A percentile compares a stretch with the other conserved stretches of the same genome.
Evolutionary conservation across 2,113 vertebrate species (phyloP).

Genomic region (Pseudolaguvia tuberculata): DNA sequence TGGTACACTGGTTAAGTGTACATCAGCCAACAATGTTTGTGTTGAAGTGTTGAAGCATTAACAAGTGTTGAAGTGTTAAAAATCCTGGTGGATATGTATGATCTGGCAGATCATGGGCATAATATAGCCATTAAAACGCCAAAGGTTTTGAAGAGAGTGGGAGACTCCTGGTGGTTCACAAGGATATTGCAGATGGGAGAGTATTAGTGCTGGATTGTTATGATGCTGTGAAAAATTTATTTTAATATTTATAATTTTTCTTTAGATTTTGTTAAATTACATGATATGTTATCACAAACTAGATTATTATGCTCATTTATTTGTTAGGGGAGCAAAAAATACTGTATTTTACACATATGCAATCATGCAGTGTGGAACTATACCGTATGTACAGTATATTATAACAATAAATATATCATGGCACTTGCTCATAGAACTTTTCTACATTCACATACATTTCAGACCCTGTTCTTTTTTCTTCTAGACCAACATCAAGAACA

Average conservation of each 20-base stretch:
- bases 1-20: no score
- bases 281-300: neutral
- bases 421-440: neutral
- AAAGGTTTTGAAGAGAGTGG: neutral
- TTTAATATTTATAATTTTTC: neutral
- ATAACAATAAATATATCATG: neutral
- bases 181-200: conserved; percentile 3
- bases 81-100: neutral
- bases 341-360: neutral
- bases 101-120: neutral
- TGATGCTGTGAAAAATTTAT: neutral
- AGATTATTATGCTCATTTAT: neutral
- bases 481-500: neutral
- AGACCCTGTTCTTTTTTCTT: neutral
- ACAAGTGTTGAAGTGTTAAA: no score
- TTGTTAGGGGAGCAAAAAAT: neutral
- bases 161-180: conserved; percentile 22
- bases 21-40: no score
- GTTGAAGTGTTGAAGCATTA: neutral
- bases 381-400: neutral
- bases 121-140: neutral
- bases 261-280: neutral
- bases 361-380: neutral
- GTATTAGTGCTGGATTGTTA: neutral
- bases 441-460: neutral